Percentiles rank a stretch among this genome's conserved stretches.
Evolutionary conservation across 2,888 invertebrate genomes (phyloP).

Genomic region (Liodrosophila aerea): DNA sequence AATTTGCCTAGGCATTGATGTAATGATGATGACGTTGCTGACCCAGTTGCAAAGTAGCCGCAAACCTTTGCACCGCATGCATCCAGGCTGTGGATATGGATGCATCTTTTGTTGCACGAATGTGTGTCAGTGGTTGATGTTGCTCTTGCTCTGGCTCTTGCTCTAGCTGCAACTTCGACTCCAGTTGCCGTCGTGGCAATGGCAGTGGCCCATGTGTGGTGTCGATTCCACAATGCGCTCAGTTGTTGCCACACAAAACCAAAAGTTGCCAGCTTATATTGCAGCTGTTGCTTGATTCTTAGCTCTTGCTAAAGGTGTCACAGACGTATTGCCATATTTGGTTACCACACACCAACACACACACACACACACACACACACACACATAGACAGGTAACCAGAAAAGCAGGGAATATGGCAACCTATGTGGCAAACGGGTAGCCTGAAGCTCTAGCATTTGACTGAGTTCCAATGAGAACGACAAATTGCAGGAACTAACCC

Average conservation of each 20-base stretch:
- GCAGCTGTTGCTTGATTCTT: constrained; percentile 2
- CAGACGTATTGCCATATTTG: constrained; percentile 63
- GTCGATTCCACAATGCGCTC: constrained; percentile 44
- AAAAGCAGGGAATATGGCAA: constrained; percentile 10
- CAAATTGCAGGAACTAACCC: constrained; percentile 67
- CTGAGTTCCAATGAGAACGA: constrained; percentile 58
- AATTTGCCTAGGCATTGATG: constrained; percentile 56
- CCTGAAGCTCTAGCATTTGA: constrained; percentile 33
- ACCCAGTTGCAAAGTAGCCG: constrained; percentile 62
- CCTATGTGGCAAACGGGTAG: constrained; percentile 13
- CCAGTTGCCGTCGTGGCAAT: too few species aligned
- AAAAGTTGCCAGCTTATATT: constrained; percentile 35
- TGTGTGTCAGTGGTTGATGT: constrained; percentile 53
- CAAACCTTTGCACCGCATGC: constrained; percentile 52
- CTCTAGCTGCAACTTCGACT: too few species aligned
- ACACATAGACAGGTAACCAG: constrained; percentile 18
- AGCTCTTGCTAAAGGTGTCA: constrained; percentile 50
- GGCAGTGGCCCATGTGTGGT: constrained; percentile 23
- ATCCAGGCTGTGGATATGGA: constrained; percentile 37
- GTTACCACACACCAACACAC: constrained; percentile 52
- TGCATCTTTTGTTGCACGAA: constrained; percentile 55
- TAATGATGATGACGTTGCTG: constrained; percentile 56
- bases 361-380: constrained; percentile 28
- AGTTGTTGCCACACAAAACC: constrained; percentile 46
- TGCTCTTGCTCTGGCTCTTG: background rate